Evolutionary conservation across 2,797 vertebrate species (phyloP), one percentile per base, ranked within the genome.

Genomic region (Micromesistius poutassou): DNA sequence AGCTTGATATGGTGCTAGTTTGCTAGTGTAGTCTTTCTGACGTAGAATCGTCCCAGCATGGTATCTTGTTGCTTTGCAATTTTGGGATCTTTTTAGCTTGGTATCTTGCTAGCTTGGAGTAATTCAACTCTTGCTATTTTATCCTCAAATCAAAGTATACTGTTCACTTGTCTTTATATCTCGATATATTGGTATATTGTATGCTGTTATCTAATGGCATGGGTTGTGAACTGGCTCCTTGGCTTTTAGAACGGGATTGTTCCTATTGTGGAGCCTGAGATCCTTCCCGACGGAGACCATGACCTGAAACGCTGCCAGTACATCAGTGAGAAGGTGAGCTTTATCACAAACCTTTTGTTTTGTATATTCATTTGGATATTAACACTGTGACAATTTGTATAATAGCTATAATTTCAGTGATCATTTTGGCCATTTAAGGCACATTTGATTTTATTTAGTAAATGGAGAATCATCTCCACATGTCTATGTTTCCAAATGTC

Each of bases 241-340:
- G 22, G 8, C 4, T 86, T 86, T 31, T 85, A 99, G 98, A 99
- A 99, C 0, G 97, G 98, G 25, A 98, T 99, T 0, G 97, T 99
- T 87, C 98, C 98, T 79, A 99, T 99, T 14, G 98, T 99, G 91
- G 98, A 99, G 87, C 98, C 98, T 0, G 98, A 99, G 91, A 99
- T 99, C 86, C 93, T 99, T 77, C 97, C 98, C 3, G 98, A 99
- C n/a, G 98, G 98, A 75, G 96, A 97, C 2, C 98, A 99, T 0
- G 97, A 99, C 88, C 94, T 99, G 86, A 98, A 97, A 89, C 95
- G 96, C 12, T 98, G 97, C 92, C 98, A 99, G 94, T 99, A 97
- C 0, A 91, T 98, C 92, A 96, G 95, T 0, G 97, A 99, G 92
- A 99, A 98, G 97, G 98, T 99, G 80, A 89, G 90, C 30, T 66